phyloP scores from a whole-genome alignment of 2,888 invertebrate genomes.

The Mayetiola destructor region DNA sequence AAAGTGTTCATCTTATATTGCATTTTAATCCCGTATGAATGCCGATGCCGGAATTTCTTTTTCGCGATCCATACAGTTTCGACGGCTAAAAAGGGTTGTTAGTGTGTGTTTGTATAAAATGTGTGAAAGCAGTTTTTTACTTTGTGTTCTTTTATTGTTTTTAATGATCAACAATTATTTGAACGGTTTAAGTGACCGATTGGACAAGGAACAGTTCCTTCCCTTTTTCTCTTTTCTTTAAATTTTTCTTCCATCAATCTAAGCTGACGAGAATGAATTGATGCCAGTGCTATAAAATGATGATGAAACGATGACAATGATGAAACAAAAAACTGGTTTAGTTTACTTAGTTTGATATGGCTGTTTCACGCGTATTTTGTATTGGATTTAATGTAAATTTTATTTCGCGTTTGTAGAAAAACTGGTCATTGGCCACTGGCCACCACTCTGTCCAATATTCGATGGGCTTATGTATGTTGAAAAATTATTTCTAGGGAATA shows the following conservation, averaged over 20 bases:
- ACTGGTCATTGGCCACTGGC: no score
- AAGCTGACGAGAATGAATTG: not conserved
- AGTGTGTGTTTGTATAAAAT: no score
- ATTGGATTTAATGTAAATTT: no score
- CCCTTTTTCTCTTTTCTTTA: not conserved
- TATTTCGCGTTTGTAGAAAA: no score
- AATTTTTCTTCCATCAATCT: no score
- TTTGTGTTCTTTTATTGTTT: constrained; percentile 12
- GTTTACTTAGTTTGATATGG: no score
- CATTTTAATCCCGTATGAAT: not conserved
- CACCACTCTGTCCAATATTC: not conserved
- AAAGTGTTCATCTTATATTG: not conserved
- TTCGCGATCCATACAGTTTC: not conserved
- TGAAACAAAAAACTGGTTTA: not conserved
- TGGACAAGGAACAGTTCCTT: not conserved
- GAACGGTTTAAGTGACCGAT: not conserved
- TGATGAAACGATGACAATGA: not conserved
- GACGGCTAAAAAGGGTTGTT: not conserved
- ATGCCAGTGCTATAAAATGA: not conserved
- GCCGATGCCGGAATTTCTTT: not conserved
- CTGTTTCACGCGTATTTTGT: no score
- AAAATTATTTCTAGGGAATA: no score
- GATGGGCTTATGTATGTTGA: no score
- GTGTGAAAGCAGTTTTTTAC: no score
- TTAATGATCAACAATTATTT: constrained; percentile 6